These are phyloP conservation scores for Entomobrya proxima DNA, from an alignment of 2,888 invertebrate genomes.

Conservation along the genomic window DNA sequence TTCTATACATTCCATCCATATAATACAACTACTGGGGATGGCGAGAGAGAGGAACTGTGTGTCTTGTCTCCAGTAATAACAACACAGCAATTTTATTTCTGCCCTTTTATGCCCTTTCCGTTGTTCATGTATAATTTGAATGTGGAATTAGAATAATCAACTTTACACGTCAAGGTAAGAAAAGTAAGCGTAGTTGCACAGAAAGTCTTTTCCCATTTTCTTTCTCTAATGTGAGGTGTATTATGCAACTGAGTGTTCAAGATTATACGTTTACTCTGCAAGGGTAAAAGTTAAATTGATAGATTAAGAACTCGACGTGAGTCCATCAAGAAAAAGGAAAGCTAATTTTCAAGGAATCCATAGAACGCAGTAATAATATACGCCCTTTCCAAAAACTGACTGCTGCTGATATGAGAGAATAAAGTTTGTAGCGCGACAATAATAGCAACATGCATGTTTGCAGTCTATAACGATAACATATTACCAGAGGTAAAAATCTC, in stretches of 20 bases:
- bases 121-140: conserved; percentile 54
- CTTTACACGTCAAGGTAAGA: conserved; percentile 52
- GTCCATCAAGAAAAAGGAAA: conserved; percentile 57
- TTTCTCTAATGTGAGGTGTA: neutral
- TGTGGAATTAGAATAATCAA: conserved; percentile 61
- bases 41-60: neutral
- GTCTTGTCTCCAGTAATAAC: neutral
- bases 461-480: neutral
- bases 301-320: conserved; percentile 67
- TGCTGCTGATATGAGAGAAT: neutral
- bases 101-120: conserved; percentile 58
- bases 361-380: neutral
- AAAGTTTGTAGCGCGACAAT: neutral
- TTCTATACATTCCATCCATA: neutral
- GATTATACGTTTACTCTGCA: neutral
- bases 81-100: conserved; percentile 28
- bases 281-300: conserved; percentile 54
- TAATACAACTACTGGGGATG: neutral
- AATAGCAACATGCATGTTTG: neutral
- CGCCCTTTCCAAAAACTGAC: conserved; percentile 49
- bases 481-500: neutral
- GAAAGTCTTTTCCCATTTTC: neutral
- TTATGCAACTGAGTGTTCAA: conserved; percentile 15
- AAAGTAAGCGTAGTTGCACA: neutral
- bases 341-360: conserved; percentile 56